Evolutionary conservation across 2,888 invertebrate species (phyloP).

Genomic region (Amiota minor): DNA sequence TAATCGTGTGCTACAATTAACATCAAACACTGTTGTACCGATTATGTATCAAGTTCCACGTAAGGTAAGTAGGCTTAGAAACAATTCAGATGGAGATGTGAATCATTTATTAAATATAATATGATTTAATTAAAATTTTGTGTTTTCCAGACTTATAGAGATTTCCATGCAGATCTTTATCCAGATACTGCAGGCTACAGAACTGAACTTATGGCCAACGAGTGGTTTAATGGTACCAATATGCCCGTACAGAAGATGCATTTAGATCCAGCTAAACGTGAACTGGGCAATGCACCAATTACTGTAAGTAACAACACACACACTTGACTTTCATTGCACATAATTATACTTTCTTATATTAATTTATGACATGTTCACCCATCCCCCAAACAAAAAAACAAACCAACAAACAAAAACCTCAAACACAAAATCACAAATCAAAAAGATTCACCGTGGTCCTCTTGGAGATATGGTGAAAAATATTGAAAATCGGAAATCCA

Average conservation of each 20-base stretch:
- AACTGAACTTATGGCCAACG: constrained; percentile 84
- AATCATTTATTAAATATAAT: not conserved
- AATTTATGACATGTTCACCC: constrained; percentile 17
- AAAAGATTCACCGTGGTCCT: constrained; percentile 72
- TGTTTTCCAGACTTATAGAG: constrained; percentile 84
- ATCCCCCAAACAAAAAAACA: too few relatives aligned
- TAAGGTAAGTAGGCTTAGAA: constrained; percentile 77
- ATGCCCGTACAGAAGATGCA: constrained; percentile 86
- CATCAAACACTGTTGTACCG: constrained; percentile 89
- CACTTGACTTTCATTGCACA: not conserved
- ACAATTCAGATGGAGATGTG: not conserved
- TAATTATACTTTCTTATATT: not conserved
- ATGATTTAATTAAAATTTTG: not conserved
- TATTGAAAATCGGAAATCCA: constrained; percentile 69
- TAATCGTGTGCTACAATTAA: constrained; percentile 89
- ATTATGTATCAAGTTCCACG: constrained; percentile 95
- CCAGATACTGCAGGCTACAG: constrained; percentile 90
- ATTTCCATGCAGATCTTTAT: constrained; percentile 95
- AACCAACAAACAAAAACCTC: not conserved
- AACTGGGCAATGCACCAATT: constrained; percentile 77
- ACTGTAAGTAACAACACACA: constrained; percentile 75
- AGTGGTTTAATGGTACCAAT: constrained; percentile 88
- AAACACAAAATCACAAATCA: not conserved
- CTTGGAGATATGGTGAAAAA: constrained; percentile 71
- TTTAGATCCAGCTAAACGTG: constrained; percentile 85